These are phyloP conservation scores for Tympanuchus pallidicinctus DNA, from an alignment of 2,113 vertebrate genomes.

Conservation along the genomic window DNA sequence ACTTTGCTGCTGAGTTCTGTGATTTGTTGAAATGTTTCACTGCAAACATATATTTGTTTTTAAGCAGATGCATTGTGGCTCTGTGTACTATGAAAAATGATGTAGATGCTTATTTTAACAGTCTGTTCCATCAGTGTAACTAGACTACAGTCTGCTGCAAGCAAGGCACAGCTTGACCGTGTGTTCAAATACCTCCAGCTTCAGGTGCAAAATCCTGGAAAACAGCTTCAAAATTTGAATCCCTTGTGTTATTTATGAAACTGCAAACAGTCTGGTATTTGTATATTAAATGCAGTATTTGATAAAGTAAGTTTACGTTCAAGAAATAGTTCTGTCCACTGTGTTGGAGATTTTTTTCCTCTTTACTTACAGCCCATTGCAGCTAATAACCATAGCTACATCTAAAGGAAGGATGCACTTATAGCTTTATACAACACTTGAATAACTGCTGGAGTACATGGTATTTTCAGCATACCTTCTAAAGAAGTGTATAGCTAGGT, in stretches of 20 bases:
- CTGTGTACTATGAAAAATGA: constrained; percentile 46
- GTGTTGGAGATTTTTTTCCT: constrained; percentile 12
- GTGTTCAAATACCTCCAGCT: constrained; percentile 45
- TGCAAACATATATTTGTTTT: constrained; percentile 71
- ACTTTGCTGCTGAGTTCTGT: constrained; percentile 84
- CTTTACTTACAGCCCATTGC: neutral
- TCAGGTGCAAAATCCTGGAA: constrained; percentile 65
- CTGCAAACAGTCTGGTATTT: constrained; percentile 56
- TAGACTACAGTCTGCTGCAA: constrained; percentile 21
- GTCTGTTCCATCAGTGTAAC: constrained; percentile 11
- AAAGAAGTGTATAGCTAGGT: neutral
- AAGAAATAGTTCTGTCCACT: constrained; percentile 20
- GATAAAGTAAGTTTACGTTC: constrained; percentile 14
- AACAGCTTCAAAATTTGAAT: constrained; percentile 65
- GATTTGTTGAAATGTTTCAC: constrained; percentile 81
- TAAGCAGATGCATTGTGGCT: constrained; percentile 68
- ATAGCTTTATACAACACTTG: constrained; percentile 3
- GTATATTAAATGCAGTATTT: constrained; percentile 53
- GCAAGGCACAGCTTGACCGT: constrained; percentile 8
- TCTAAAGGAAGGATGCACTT: constrained; percentile 1
- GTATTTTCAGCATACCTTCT: neutral
- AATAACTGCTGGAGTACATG: neutral
- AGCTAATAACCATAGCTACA: constrained; percentile 20
- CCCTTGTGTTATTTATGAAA: constrained; percentile 54
- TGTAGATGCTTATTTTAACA: constrained; percentile 66